Evolutionary conservation across 2,113 vertebrate species (phyloP).

Genomic region (Scolopax mira): DNA sequence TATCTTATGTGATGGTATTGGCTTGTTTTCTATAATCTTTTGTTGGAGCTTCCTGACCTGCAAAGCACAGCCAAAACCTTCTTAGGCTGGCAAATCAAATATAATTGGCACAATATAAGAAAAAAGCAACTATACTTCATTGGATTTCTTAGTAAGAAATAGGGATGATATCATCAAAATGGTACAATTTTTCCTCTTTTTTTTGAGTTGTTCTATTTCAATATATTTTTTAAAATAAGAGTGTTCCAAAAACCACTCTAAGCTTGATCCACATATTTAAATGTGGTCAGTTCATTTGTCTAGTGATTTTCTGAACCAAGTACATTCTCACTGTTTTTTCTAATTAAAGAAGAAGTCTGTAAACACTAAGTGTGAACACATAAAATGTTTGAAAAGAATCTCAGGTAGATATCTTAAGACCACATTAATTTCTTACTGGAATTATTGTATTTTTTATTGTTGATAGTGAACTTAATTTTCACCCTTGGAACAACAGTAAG

Average conservation of each 20-base stretch:
- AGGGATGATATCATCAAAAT: not conserved
- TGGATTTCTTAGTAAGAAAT: not conserved
- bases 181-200: not conserved
- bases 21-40: not conserved
- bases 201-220: not conserved
- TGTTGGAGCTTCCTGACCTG: slow-evolving; percentile 26
- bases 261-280: not conserved
- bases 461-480: not conserved
- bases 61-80: not conserved
- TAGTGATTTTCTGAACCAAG: not conserved
- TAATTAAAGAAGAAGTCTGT: not conserved
- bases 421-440: not conserved
- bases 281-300: not conserved
- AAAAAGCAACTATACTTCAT: not conserved
- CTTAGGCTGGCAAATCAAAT: not conserved
- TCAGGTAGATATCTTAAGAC: not conserved
- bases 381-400: not conserved
- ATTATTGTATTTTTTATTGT: not conserved
- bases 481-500: not conserved
- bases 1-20: not conserved
- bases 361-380: not conserved
- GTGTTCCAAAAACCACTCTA: not conserved
- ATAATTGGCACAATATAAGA: not conserved
- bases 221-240: fast-evolving
- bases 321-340: not conserved